Evolutionary conservation across 2,113 vertebrate species (phyloP).

Genomic region (Dromas ardeola): DNA sequence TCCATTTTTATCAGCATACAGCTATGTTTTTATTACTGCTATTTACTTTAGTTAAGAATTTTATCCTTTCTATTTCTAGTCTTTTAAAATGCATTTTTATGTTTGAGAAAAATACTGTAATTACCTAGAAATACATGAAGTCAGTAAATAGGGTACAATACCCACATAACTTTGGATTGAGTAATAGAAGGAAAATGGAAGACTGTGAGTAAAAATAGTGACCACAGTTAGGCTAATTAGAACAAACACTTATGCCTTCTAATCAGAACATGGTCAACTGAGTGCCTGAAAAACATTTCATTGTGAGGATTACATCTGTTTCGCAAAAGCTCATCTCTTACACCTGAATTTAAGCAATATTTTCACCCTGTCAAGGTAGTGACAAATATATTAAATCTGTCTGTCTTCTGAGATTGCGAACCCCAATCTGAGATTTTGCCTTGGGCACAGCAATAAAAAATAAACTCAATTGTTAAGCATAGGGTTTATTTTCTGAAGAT

Average conservation of each 20-base stretch:
- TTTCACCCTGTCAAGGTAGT: slow-evolving; percentile 54
- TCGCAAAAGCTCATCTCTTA: slow-evolving; percentile 50
- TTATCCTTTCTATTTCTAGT: slow-evolving; percentile 29
- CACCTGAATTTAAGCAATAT: slow-evolving; percentile 66
- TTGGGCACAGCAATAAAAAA: slow-evolving; percentile 67
- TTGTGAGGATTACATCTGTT: slow-evolving; percentile 32
- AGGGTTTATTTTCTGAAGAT: slow-evolving; percentile 40
- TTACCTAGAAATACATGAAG: slow-evolving; percentile 17
- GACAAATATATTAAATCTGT: slow-evolving; percentile 80
- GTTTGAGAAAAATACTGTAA: slow-evolving; percentile 9
- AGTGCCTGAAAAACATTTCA: neutral
- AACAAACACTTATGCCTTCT: neutral
- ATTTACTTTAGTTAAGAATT: slow-evolving; percentile 30
- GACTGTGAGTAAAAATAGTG: neutral
- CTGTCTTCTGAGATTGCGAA: slow-evolving; percentile 68
- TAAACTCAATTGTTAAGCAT: slow-evolving; percentile 57
- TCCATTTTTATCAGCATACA: slow-evolving; percentile 22
- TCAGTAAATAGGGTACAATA: neutral
- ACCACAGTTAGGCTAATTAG: slow-evolving; percentile 7
- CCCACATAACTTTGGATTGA: neutral
- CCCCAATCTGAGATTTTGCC: slow-evolving; percentile 72
- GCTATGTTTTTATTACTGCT: slow-evolving; percentile 47
- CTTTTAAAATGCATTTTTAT: neutral
- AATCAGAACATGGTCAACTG: neutral
- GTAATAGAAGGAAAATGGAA: slow-evolving; percentile 18